Base-by-base conservation (phyloP, 2,113 vertebrate species). In the Lycaon pictus region DNA sequence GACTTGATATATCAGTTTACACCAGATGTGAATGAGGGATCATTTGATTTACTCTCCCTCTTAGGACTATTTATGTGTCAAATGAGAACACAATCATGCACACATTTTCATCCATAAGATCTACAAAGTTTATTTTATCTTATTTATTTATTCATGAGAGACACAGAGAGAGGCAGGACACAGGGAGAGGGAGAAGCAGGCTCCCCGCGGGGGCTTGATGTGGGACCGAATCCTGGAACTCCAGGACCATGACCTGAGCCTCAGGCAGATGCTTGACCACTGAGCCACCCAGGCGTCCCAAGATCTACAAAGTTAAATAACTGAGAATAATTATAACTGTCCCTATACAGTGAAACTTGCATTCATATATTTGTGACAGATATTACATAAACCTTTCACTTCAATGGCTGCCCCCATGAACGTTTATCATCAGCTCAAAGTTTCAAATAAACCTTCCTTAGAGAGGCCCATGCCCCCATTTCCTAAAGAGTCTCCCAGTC, bases 381-480 rank as follows among this genome's bases (percentile, higher is more conserved):
- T 35, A 27, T 85, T 43, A 86, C 2, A 72, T 1, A 63, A 55
- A 56, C 2, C 25, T 55, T 55, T 72, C 63, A 53, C 32, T 80
- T 35, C 19, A 27, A 2, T 23, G 51, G 13, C 13, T 27, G 16
- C 23, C 3, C 7, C 9, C 9, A 3, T 23, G 1, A 62, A 0
- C 2, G 17, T 48, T 62, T 72, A 56, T 48, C 67, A 86, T 15
- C 22, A 51, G 29, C 20, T 94, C 13, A 43, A 43, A 43, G 43
- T 43, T 43, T 43, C 43, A 72, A 58, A 63, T 65, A 51, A 43
- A 35, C 2, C 22, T 65, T 90, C 29, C 23, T 7, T 51, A 65
- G 58, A 94, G 29, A 81, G 4, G 3, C 12, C 0, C 25, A 3
- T 90, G 2, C 7, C 56, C 27, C 65, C 19, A 58, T 74, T 16